Base-by-base conservation (phyloP, 2,888 invertebrate species). In the Thecophora atra region DNA sequence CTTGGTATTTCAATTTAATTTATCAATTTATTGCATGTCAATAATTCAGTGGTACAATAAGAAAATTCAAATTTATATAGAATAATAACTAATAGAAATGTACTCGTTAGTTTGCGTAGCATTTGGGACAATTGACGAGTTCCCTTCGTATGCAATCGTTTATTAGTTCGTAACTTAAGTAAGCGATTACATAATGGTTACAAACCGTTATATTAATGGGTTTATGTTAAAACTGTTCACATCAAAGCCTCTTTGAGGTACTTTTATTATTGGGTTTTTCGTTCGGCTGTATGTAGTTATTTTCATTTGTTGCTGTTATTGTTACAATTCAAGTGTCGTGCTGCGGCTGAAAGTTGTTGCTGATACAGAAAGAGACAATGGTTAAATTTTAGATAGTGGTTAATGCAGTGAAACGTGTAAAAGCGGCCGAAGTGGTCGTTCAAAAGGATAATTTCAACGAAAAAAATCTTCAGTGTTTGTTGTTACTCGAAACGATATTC, bases 281-380 rank as follows among this genome's bases (percentile, higher is more conserved):
- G 19, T 64, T 11, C 44, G 21, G 19, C 37, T 17, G n/a, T n/a
- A n/a, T n/a, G n/a, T 62, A 17, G 62, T 37, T 15, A 42, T 24
- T 64, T 7, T 37, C 37, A 26, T 28, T 17, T 51, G 51, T 68
- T 58, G 68, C 56, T 58, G 67, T 56, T 67, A 37, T 68, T 44
- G 58, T 68, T 56, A 58, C 58, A 19, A 58, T 68, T 24, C 19
- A n/a, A 37, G 37, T 37, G 37, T 37, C 37, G 24, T 24, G 26
- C 47, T 28, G 17, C 60, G 21, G 44, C 58, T 68, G 24, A 66
- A 66, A 54, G 44, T 68, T 68, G 68, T 68, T 68, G 68, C 68
- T 68, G 68, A 44, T 19, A 58, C 37, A 68, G 42, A 56, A 21
- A 37, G 24, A 42, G 44, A 37, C 28, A 67, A 37, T 37, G 37